Conservation (phyloP, 2,888 invertebrate species). For the Nephrotoma appendiculata region DNA sequence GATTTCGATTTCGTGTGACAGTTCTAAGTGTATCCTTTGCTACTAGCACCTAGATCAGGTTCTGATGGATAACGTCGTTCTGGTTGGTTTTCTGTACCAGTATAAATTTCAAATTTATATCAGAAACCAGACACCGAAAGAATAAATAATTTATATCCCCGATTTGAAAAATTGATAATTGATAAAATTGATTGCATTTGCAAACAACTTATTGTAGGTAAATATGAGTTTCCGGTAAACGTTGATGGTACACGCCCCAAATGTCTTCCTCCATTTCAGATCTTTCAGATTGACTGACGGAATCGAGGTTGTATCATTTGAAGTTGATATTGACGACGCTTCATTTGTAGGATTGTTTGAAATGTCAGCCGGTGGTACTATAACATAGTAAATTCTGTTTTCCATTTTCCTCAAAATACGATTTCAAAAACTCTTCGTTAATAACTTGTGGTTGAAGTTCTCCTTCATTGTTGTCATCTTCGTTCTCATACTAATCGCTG, state of each 20-base stretch:
- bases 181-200: neutral
- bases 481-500: neutral
- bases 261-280: too few species aligned
- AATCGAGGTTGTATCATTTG: too few species aligned
- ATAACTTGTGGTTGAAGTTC: neutral
- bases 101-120: too few species aligned
- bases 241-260: neutral
- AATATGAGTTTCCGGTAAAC: neutral
- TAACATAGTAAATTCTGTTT: neutral
- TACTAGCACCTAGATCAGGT: slow-evolving; percentile 5
- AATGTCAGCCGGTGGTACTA: neutral
- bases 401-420: neutral
- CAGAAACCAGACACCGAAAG: too few species aligned
- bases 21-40: too few species aligned
- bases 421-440: neutral
- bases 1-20: too few species aligned
- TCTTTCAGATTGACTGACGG: too few species aligned
- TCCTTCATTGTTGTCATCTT: neutral
- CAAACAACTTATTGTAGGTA: neutral
- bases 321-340: too few species aligned
- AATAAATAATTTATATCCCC: too few species aligned
- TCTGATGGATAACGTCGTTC: too few species aligned
- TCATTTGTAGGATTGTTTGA: neutral
- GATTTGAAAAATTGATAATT: too few species aligned
- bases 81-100: too few species aligned